A percentile compares a stretch with the other conserved stretches of the same genome.
Evolutionary conservation across 2,797 vertebrate genomes (phyloP).

Genomic region (Cynopterus sphinx): DNA sequence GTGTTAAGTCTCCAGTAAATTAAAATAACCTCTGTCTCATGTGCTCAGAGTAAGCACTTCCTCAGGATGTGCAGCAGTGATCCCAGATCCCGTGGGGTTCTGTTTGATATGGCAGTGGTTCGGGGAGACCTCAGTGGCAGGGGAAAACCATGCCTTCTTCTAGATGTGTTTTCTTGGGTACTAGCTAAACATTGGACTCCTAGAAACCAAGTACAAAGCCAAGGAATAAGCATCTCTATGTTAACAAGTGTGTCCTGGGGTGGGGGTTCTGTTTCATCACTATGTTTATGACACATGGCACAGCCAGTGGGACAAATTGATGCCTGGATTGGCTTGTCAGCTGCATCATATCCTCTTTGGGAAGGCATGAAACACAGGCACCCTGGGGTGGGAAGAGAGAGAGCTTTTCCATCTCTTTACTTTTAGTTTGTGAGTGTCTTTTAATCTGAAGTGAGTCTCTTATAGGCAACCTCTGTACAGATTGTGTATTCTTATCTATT

Average conservation of each 20-base stretch:
- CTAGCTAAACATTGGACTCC: background rate
- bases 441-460: too few species aligned
- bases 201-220: background rate
- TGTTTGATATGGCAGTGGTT: background rate
- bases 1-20: background rate
- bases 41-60: conserved; percentile 20
- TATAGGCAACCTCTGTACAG: too few species aligned
- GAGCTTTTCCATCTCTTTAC: too few species aligned
- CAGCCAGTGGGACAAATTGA: background rate
- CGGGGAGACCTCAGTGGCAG: conserved; percentile 42
- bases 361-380: background rate
- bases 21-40: conserved; percentile 45
- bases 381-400: background rate
- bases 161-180: conserved; percentile 57
- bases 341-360: background rate
- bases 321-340: background rate
- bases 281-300: background rate
- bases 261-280: background rate
- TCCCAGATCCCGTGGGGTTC: conserved; percentile 14
- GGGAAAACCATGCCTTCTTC: conserved; percentile 43
- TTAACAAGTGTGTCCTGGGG: background rate
- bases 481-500: too few species aligned
- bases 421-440: too few species aligned
- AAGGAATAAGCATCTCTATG: background rate
- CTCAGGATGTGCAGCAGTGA: background rate